Evolutionary conservation across 2,888 invertebrate species (phyloP).

Genomic region (Calliopum simillimum): DNA sequence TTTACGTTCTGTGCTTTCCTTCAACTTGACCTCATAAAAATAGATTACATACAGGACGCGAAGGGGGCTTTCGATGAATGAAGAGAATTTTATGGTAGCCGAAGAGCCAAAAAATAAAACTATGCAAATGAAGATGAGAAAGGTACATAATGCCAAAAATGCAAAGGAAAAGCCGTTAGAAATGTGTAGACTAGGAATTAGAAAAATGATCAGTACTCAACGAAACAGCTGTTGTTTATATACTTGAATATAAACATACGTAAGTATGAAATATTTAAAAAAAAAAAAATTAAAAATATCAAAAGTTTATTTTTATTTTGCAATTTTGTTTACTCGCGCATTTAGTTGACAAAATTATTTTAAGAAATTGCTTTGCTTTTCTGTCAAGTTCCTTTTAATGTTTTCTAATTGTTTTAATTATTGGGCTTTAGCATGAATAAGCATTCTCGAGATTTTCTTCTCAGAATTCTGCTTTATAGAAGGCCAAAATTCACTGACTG

Average conservation of each 20-base stretch:
- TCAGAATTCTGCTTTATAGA: too few species aligned
- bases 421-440: too few species aligned
- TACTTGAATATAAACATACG: too few species aligned
- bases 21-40: conserved; percentile 60
- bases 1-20: conserved; percentile 47
- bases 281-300: conserved; percentile 12
- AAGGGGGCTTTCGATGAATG: too few species aligned
- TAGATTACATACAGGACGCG: conserved; percentile 37
- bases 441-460: too few species aligned
- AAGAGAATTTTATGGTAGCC: conserved; percentile 1
- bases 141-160: not conserved
- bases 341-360: not conserved
- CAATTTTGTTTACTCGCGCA: conserved; percentile 12
- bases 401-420: not conserved
- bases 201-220: too few species aligned
- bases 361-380: not conserved
- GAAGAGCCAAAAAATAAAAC: conserved; percentile 31
- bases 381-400: not conserved
- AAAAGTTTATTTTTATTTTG: conserved; percentile 10
- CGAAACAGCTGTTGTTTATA: too few species aligned
- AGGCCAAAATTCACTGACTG: too few species aligned
- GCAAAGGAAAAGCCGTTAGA: not conserved
- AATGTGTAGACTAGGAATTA: too few species aligned
- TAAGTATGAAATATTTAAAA: too few species aligned
- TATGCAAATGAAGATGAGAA: conserved; percentile 9